Percentiles rank a stretch among this genome's conserved stretches.
Evolutionary conservation across 1,140 invertebrate species (phyloP).

Genomic region (Hyposmocoma kahamanoa): DNA sequence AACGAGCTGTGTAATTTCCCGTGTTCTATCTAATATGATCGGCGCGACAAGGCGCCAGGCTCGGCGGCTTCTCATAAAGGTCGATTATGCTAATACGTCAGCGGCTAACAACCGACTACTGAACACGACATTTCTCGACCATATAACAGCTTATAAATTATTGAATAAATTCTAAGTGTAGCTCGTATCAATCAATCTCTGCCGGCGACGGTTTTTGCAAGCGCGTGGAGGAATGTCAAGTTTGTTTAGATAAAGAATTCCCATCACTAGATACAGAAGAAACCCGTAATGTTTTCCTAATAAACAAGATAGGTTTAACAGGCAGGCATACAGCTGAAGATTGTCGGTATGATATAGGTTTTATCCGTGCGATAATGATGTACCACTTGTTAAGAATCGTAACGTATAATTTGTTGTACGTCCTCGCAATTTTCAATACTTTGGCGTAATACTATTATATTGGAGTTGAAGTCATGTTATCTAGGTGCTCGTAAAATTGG

Average conservation of each 20-base stretch:
- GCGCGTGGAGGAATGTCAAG: constrained; percentile 15
- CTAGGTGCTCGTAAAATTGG: too few species aligned
- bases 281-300: too few species aligned
- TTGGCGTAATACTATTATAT: too few species aligned
- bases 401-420: too few species aligned
- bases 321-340: too few species aligned
- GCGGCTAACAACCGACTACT: constrained; percentile 28
- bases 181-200: constrained; percentile 48
- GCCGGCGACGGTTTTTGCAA: constrained; percentile 19
- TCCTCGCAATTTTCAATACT: too few species aligned
- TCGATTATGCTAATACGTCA: constrained; percentile 58
- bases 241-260: neutral
- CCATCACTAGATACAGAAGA: too few species aligned
- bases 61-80: constrained; percentile 53
- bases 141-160: constrained; percentile 58
- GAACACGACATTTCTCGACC: constrained; percentile 44
- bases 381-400: too few species aligned
- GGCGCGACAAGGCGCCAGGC: constrained; percentile 58
- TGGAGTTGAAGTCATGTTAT: too few species aligned
- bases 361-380: too few species aligned
- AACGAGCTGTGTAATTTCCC: constrained; percentile 60
- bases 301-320: too few species aligned
- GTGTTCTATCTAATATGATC: constrained; percentile 51
- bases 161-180: constrained; percentile 48
- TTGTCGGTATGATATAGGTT: too few species aligned